A percentile compares a stretch with the other conserved stretches of the same genome.
phyloP scores from a whole-genome alignment of 2,113 vertebrate genomes.

The Muntiacus muntjak region DNA sequence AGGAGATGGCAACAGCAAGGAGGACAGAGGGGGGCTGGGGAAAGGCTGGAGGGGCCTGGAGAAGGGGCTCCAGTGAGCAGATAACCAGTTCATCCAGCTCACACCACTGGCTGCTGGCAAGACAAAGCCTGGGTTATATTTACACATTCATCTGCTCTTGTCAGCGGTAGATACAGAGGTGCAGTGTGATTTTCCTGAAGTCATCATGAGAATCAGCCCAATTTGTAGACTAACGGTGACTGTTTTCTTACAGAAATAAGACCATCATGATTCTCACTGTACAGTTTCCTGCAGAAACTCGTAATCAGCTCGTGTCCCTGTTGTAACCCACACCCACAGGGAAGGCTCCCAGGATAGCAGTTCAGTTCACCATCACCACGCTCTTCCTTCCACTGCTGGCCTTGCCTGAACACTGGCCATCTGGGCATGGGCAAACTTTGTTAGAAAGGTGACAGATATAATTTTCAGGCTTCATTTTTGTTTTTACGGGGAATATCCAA shows the following conservation, averaged over 20 bases:
- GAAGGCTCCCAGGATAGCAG: neutral
- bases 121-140: neutral
- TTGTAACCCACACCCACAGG: neutral
- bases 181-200: neutral
- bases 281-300: neutral
- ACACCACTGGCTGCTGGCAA: neutral
- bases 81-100: neutral
- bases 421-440: neutral
- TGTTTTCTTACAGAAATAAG: neutral
- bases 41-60: neutral
- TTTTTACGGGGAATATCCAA: neutral
- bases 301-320: neutral
- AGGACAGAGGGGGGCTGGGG: neutral
- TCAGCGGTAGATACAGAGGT: neutral
- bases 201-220: neutral
- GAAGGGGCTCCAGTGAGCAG: neutral
- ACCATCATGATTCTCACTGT: neutral
- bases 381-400: neutral
- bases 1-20: neutral
- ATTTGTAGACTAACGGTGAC: neutral
- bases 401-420: neutral
- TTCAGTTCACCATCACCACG: too few species aligned
- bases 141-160: neutral
- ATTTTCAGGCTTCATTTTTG: neutral
- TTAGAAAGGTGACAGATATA: neutral